A percentile compares a stretch with the other conserved stretches of the same genome.
Conservation (phyloP, 2,113 vertebrate genomes). For the Onychorhynchus coronatus region DNA sequence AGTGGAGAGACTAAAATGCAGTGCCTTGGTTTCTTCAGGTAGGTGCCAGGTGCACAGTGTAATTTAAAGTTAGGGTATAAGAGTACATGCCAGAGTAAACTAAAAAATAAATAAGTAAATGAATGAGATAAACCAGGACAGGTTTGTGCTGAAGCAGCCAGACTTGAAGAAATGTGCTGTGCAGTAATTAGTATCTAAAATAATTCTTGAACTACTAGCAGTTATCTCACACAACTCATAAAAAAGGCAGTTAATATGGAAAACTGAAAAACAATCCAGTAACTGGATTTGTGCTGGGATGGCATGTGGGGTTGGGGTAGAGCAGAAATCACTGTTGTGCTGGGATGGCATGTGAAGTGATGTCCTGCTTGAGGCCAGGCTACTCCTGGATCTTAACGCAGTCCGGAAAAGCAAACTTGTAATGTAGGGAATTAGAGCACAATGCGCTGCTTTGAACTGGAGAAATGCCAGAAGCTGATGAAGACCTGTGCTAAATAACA, state of each 20-base stretch:
- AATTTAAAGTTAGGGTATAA: background rate
- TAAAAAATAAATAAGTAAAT: background rate
- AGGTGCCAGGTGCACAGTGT: background rate
- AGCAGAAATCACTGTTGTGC: too few species aligned
- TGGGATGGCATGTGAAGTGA: background rate
- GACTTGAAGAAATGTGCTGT: background rate
- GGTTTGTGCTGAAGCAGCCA: background rate
- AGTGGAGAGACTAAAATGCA: background rate
- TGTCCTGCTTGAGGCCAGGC: background rate
- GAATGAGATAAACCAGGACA: background rate
- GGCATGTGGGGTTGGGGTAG: too few species aligned
- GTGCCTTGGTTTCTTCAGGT: background rate
- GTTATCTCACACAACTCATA: background rate
- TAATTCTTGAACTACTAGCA: background rate
- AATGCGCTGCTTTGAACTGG: background rate
- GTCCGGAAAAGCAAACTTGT: background rate
- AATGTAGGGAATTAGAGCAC: background rate
- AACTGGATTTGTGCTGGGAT: background rate
- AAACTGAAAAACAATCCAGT: background rate
- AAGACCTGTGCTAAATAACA: background rate
- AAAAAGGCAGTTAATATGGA: background rate
- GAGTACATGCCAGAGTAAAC: background rate
- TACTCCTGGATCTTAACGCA: background rate
- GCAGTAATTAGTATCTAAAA: background rate
- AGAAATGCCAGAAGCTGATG: background rate